Conservation (phyloP, 2,113 vertebrate genomes). For the Steatornis caripensis region DNA sequence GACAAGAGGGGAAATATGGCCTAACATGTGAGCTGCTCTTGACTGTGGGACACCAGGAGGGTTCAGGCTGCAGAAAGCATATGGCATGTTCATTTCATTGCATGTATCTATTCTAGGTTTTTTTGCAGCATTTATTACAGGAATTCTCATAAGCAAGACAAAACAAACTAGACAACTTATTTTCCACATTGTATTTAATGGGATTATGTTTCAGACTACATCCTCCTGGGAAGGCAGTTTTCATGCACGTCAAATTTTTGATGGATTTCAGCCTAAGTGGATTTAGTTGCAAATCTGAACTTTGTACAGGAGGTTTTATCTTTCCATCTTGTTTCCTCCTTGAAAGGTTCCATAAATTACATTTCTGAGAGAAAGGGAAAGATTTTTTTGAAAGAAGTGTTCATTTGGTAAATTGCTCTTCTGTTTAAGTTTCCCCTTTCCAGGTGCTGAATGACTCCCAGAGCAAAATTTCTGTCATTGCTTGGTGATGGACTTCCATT, state of each 20-base stretch:
- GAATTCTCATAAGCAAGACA: constrained; percentile 15
- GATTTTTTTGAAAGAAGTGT: constrained; percentile 13
- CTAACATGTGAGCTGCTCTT: not conserved
- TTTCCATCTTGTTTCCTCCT: constrained; percentile 22
- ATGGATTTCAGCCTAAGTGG: constrained; percentile 16
- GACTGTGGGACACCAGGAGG: not conserved
- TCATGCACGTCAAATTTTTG: not conserved
- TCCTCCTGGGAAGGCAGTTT: not conserved
- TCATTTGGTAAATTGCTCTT: constrained; percentile 9
- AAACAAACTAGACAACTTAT: constrained; percentile 9
- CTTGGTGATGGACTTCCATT: not conserved
- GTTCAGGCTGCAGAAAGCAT: not conserved
- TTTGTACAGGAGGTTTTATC: not conserved
- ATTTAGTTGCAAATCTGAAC: constrained; percentile 4
- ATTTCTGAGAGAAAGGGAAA: constrained; percentile 7
- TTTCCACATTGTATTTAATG: constrained; percentile 18
- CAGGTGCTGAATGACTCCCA: not conserved
- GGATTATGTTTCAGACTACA: not conserved
- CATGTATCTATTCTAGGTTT: not conserved
- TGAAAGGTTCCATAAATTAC: constrained; percentile 32
- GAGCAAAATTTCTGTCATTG: not conserved
- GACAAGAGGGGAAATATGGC: not conserved
- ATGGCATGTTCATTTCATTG: not conserved
- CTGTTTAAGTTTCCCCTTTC: not conserved
- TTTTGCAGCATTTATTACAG: not conserved